These are phyloP conservation scores for Halcyon smyrnensis DNA, from an alignment of 2,797 vertebrate species.

Conservation along the genomic window DNA sequence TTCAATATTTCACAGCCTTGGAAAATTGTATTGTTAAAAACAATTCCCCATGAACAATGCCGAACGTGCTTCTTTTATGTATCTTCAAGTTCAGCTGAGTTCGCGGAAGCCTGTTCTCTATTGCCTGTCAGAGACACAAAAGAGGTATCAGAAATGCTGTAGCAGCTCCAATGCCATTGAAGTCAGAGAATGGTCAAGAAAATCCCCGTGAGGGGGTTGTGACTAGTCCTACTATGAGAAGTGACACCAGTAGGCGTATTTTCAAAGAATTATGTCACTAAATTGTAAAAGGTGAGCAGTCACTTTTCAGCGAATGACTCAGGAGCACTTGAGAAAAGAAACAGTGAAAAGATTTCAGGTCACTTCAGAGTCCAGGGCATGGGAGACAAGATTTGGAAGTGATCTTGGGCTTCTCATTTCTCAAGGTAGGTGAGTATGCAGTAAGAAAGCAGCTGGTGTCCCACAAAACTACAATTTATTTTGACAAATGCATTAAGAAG, in stretches of 20 bases:
- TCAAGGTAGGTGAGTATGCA: neutral
- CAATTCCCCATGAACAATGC: neutral
- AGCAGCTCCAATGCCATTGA: neutral
- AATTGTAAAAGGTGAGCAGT: neutral
- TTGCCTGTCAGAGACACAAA: neutral
- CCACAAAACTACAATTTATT: neutral
- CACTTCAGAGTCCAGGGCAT: neutral
- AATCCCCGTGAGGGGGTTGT: neutral
- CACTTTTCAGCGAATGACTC: neutral
- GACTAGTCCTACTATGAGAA: neutral
- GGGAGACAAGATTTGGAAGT: neutral
- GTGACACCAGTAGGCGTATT: neutral
- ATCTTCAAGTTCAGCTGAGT: neutral
- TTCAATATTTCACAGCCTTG: neutral
- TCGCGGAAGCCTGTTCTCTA: fast-evolving
- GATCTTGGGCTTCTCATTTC: neutral
- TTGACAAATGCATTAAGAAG: neutral
- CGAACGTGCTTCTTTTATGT: neutral
- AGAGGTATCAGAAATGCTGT: neutral
- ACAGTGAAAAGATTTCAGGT: neutral
- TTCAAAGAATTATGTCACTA: neutral
- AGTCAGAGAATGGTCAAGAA: neutral
- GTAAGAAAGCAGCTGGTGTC: neutral
- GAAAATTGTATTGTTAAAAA: neutral
- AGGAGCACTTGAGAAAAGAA: neutral